These are phyloP conservation scores for Orientallactaga bullata DNA, from an alignment of 2,113 vertebrate genomes.

Conservation along the genomic window DNA sequence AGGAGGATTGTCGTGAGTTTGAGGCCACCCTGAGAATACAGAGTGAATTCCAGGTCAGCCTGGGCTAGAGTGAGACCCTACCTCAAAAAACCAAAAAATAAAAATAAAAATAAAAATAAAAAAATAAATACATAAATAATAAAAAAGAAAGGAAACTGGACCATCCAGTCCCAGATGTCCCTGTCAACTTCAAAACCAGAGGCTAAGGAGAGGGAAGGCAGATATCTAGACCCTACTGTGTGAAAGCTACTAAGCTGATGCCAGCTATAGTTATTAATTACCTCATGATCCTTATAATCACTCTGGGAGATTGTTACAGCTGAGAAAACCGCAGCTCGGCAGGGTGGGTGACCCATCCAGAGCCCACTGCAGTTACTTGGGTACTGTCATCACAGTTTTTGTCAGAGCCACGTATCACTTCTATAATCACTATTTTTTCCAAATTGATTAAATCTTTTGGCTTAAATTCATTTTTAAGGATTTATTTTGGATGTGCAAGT, in stretches of 20 bases:
- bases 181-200: neutral
- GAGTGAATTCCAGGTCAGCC: too few species aligned
- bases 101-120: too few species aligned
- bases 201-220: neutral
- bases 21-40: too few species aligned
- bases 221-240: neutral
- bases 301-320: neutral
- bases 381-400: too few species aligned
- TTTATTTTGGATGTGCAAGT: neutral
- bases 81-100: too few species aligned
- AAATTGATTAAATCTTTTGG: neutral
- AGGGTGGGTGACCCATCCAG: neutral
- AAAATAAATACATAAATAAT: too few species aligned
- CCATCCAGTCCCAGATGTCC: neutral
- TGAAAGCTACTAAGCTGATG: neutral
- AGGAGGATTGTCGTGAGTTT: too few species aligned
- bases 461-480: conserved; percentile 1
- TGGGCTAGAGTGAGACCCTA: too few species aligned
- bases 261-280: neutral
- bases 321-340: neutral
- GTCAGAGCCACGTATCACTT: neutral
- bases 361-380: rapidly evolving
- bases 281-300: neutral
- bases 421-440: neutral
- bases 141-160: too few species aligned